These are phyloP conservation scores for Yponomeuta plumbellus DNA, from an alignment of 2,888 invertebrate species.

Conservation along the genomic window DNA sequence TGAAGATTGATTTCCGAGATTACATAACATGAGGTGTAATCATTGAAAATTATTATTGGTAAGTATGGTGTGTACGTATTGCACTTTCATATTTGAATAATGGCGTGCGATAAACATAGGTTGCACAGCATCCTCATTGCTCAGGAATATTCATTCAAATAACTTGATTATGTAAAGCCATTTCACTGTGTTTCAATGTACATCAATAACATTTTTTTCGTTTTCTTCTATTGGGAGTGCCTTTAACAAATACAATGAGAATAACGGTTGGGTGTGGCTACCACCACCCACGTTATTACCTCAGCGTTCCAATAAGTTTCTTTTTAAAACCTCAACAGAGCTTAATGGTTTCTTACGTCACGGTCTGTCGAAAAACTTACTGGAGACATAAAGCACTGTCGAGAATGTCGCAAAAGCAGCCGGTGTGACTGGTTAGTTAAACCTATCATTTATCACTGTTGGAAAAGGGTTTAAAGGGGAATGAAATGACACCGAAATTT, in stretches of 20 bases:
- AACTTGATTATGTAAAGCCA: background rate
- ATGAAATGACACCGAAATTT: background rate
- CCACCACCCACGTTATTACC: background rate
- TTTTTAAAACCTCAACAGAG: background rate
- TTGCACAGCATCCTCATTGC: background rate
- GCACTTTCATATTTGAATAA: constrained; percentile 3
- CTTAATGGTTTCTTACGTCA: background rate
- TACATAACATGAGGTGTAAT: background rate
- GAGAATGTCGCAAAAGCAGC: background rate
- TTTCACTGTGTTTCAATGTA: background rate
- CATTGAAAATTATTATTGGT: background rate
- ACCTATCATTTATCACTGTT: background rate
- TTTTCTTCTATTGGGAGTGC: too few relatives aligned
- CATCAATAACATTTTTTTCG: background rate
- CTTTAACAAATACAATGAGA: background rate
- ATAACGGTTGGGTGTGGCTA: background rate
- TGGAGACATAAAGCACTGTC: background rate
- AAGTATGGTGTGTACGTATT: background rate
- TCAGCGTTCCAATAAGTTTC: background rate
- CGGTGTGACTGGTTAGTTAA: background rate
- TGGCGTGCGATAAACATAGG: background rate
- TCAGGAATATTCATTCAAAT: background rate
- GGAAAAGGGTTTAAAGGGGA: background rate
- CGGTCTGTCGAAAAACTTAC: background rate
- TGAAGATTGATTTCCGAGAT: constrained; percentile 24